phyloP scores from a whole-genome alignment of 2,888 invertebrate species.

The Arge pagana region DNA sequence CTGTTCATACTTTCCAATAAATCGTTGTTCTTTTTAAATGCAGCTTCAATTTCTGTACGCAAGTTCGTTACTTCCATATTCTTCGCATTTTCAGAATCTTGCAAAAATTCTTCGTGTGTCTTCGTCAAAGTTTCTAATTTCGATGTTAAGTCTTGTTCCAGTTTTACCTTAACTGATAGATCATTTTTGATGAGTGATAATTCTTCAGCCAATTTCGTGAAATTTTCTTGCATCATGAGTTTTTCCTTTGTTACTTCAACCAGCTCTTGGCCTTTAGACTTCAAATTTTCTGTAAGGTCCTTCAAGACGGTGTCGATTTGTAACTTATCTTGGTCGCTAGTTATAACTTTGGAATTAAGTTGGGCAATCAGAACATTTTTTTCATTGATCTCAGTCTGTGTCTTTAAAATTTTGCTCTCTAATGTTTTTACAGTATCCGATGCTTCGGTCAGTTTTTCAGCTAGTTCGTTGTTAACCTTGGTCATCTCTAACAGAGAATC shows the following conservation, averaged over 20 bases:
- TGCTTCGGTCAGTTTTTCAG: constrained; percentile 26
- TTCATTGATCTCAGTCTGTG: constrained; percentile 25
- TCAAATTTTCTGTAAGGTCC: constrained; percentile 61
- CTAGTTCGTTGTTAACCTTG: constrained; percentile 29
- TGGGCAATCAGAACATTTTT: constrained; percentile 28
- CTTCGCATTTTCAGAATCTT: constrained; percentile 9
- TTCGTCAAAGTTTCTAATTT: constrained; percentile 16
- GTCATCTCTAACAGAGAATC: constrained; percentile 22
- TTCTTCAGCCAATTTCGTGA: constrained; percentile 44
- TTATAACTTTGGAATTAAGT: constrained; percentile 57
- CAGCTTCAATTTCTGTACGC: constrained; percentile 33
- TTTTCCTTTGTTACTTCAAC: constrained; percentile 61
- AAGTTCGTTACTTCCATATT: constrained; percentile 11
- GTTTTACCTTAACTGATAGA: constrained; percentile 37
- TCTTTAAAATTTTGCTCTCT: constrained; percentile 18
- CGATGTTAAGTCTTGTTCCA: constrained; percentile 8
- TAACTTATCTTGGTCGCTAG: constrained; percentile 59
- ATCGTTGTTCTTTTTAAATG: constrained; percentile 52
- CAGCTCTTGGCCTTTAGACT: constrained; percentile 61
- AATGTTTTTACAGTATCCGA: constrained; percentile 24
- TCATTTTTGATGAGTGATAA: constrained; percentile 33
- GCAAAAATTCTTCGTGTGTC: constrained; percentile 15
- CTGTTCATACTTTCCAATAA: constrained; percentile 58
- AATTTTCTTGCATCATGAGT: constrained; percentile 60
- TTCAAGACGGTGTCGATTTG: constrained; percentile 60